Evolutionary conservation across 2,888 invertebrate genomes (phyloP), one percentile per base, ranked within the genome.

Genomic region (Deladenus siricidicola): DNA sequence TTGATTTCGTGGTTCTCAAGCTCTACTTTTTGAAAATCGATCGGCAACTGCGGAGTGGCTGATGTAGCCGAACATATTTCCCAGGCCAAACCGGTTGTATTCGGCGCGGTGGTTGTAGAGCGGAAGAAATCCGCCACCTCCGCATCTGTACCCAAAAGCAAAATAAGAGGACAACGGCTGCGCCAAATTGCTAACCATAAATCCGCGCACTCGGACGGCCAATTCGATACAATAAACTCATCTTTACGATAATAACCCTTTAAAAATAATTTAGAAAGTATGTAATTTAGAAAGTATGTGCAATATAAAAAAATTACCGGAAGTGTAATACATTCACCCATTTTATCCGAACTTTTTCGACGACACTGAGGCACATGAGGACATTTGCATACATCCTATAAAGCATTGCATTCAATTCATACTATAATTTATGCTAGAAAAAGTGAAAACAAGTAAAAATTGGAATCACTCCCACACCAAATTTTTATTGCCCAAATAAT

Each of bases 241-340:
- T 78, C 72, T n/a, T 63, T 55, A 44, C 76, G 64, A 62, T 77
- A 76, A 54, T 74, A 78, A 19, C 77, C 74, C 64, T 71, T 23
- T 4, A 58, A 50, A 28, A 19, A n/a, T n/a, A n/a, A n/a, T n/a
- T n/a, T n/a, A n/a, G n/a, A n/a, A n/a, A n/a, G n/a, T n/a, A n/a
- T n/a, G n/a, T n/a, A n/a, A n/a, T n/a, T n/a, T n/a, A n/a, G n/a
- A n/a, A n/a, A n/a, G n/a, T n/a, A n/a, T n/a, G n/a, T n/a, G n/a
- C n/a, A n/a, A n/a, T n/a, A n/a, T n/a, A n/a, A n/a, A n/a, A n/a
- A n/a, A n/a, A n/a, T n/a, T n/a, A n/a, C n/a, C n/a, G n/a, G n/a
- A n/a, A n/a, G n/a, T n/a, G n/a, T n/a, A n/a, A n/a, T n/a, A n/a
- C n/a, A n/a, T n/a, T n/a, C n/a, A n/a, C n/a, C n/a, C n/a, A n/a